Base-by-base conservation (phyloP, 2,797 vertebrate species). In the Urocyon cinereoargenteus region DNA sequence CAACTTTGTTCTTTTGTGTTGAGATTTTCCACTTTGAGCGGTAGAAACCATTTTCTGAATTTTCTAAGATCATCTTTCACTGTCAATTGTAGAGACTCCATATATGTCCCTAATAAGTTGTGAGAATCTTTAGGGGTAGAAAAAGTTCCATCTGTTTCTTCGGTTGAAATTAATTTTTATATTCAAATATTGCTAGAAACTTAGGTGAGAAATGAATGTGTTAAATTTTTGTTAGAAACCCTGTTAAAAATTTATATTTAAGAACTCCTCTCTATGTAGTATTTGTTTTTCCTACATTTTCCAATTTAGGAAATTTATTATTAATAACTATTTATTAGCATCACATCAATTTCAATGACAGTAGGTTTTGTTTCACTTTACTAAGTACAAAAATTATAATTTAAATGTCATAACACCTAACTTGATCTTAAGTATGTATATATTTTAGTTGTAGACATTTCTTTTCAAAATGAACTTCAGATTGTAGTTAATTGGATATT, bases 291-390 rank as follows among this genome's bases (percentile, higher is more conserved):
- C 24, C 31, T 84, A 53, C 2, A 57, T 86, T 86, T 97, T 97
- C 55, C 19, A 86, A 22, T 57, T 84, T 15, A 91, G 22, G 26
- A 12, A 86, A 64, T 75, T 88, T 84, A 72, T 83, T 93, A 61
- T 78, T 83, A 24, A 36, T 93, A 96, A 72, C 66, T 95, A 40
- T 64, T 92, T 93, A 84, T 82, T 96, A 95, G 15, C 40, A 51
- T 94, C 51, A 66, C 10, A 66, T 95, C 31, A 86, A 51, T 96
- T 94, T 40, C 3, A 85, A 62, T 90, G 92, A 34, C 6, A 72
- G 62, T 86, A 34, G 26, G 55, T 85, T 85, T 97, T 79, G 86
- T 97, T 97, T 90, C 16, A 88, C 79, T 94, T 95, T 94, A n/a
- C 59, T 92, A 83, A 88, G 61, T 90, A 45, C 62, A 34, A 83